phyloP scores from a whole-genome alignment of 2,113 vertebrate species.

The Thunnus thynnus region DNA sequence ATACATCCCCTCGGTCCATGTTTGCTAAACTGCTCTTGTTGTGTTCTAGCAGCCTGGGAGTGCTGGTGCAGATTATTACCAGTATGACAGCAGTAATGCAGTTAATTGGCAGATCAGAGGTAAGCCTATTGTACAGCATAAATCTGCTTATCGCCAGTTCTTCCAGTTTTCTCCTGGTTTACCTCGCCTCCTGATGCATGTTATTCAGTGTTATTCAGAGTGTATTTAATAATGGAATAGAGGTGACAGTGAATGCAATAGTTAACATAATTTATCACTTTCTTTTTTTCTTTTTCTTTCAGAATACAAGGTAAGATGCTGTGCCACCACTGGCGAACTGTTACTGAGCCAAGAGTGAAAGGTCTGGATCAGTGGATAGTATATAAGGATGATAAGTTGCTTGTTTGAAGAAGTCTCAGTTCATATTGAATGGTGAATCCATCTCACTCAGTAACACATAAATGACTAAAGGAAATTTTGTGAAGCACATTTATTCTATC shows the following conservation, averaged over 20 bases:
- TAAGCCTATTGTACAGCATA: constrained; percentile 64
- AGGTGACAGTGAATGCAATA: neutral
- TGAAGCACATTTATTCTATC: constrained; percentile 21
- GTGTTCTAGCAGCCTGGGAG: constrained; percentile 79
- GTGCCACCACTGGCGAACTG: neutral
- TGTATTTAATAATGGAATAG: neutral
- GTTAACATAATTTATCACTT: constrained; percentile 1
- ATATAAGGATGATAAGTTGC: constrained; percentile 31
- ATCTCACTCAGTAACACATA: constrained; percentile 36
- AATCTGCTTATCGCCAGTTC: constrained; percentile 11
- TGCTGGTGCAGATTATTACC: constrained; percentile 90
- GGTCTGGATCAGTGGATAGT: constrained; percentile 26
- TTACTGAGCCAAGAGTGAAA: constrained; percentile 22
- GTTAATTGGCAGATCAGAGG: constrained; percentile 97
- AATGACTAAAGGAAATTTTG: neutral
- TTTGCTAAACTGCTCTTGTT: constrained; percentile 32
- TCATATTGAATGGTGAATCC: constrained; percentile 12
- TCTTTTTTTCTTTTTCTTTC: constrained; percentile 64
- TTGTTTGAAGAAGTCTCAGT: neutral
- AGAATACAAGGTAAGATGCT: constrained; percentile 96
- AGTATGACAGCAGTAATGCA: constrained; percentile 93
- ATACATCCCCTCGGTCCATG: neutral
- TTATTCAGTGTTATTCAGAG: neutral
- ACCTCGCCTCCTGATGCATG: neutral
- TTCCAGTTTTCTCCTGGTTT: constrained; percentile 20